phyloP scores from a whole-genome alignment of 2,888 invertebrate genomes.

The Timema podura region DNA sequence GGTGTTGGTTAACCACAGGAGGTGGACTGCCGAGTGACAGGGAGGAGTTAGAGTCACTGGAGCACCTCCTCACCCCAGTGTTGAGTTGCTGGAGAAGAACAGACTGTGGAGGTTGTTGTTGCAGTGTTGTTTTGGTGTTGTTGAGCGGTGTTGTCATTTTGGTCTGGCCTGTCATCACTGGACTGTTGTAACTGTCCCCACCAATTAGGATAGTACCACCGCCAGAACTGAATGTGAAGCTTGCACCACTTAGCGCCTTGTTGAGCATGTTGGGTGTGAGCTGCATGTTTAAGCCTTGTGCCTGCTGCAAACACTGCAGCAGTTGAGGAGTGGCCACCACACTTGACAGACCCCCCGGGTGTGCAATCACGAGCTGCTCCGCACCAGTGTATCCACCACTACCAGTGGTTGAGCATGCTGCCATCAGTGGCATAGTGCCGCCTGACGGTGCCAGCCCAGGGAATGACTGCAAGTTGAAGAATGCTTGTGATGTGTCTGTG shows the following conservation, averaged over 20 bases:
- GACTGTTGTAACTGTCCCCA: conserved; percentile 20
- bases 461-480: conserved; percentile 26
- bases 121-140: conserved; percentile 9
- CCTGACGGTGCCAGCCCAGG: conserved; percentile 25
- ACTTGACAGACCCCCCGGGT: conserved; percentile 27
- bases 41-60: conserved; percentile 28
- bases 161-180: background rate
- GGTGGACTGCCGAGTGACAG: conserved; percentile 28
- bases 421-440: conserved; percentile 24
- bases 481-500: conserved; percentile 15
- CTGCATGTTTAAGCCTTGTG: conserved; percentile 28
- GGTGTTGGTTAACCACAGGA: conserved; percentile 26
- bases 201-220: conserved; percentile 29
- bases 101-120: conserved; percentile 13
- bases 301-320: conserved; percentile 27
- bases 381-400: conserved; percentile 21
- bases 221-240: conserved; percentile 27
- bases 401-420: conserved; percentile 21
- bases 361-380: conserved; percentile 30
- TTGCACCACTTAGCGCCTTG: conserved; percentile 19
- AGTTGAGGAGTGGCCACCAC: conserved; percentile 28
- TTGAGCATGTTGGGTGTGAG: conserved; percentile 27
- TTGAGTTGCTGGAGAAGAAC: conserved; percentile 30
- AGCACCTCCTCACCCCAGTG: conserved; percentile 25
- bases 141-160: conserved; percentile 8